Base-by-base conservation (phyloP, 2,888 invertebrate species). In the Hyalella azteca region DNA sequence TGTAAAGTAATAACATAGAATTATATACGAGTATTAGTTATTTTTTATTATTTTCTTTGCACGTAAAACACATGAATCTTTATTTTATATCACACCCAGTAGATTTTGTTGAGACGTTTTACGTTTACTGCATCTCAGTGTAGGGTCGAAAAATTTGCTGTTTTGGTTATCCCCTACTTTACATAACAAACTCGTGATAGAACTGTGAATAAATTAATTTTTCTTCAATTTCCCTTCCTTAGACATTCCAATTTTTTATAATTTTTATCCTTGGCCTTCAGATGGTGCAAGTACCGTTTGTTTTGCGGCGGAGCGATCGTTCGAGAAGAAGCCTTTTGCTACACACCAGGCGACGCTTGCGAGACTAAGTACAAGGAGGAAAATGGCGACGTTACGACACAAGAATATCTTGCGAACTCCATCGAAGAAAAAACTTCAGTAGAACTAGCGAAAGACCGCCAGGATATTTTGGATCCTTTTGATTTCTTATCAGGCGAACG, bases 261-360 rank as follows among this genome's bases (percentile, higher is more conserved):
- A n/a, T 5, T 22, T 32, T 36, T 15, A 40, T 73, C 22, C 19
- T 73, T 73, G 13, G 15, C 49, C 75, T 78, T 79, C 86, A 93
- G 95, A 87, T 91, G 91, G 87, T 96, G 96, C 88, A 91, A 91
- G 86, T 91, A 91, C 86, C 91, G 91, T 0, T 91, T 92, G 13
- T 90, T 93, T 85, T 97, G 96, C 86, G 93, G 93, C 1, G 91
- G 91, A 66, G 92, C 93, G 87, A 91, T 93, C 50, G 91, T 96
- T 78, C 91, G 92, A 82, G 95, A 96, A 88, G 93, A 93, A 7
- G 94, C 95, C 2, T 94, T 93, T 87, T 97, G 96, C 87, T 95
- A 94, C 87, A 91, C 93, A 54, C 93, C 94, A 85, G 93, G 93
- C 78, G 93, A 93, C 79, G 92, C 91, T 86, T 96, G 96, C 87